These are phyloP conservation scores for Hylia prasina DNA, from an alignment of 2,113 vertebrate genomes.

Conservation along the genomic window DNA sequence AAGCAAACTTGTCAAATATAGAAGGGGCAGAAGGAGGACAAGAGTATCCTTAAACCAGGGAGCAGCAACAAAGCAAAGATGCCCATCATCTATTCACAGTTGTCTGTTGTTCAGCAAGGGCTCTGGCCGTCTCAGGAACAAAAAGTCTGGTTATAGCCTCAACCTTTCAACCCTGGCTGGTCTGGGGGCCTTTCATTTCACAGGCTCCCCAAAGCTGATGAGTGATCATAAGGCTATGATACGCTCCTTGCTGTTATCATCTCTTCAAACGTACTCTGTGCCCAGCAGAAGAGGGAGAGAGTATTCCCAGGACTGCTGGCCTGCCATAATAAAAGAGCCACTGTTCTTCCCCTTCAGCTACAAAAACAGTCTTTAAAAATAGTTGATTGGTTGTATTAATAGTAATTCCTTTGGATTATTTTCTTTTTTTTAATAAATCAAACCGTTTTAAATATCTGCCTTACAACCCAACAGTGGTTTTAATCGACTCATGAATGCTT, in stretches of 20 bases:
- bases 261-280: background rate
- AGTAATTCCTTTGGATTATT: background rate
- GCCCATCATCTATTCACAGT: slow-evolving; percentile 44
- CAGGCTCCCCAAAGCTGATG: slow-evolving; percentile 25
- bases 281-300: background rate
- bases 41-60: slow-evolving; percentile 43
- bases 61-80: slow-evolving; percentile 53
- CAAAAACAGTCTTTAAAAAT: background rate
- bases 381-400: background rate
- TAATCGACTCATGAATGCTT: background rate
- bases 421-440: background rate
- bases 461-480: background rate
- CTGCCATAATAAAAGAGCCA: background rate
- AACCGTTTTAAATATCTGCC: background rate
- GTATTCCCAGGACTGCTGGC: background rate
- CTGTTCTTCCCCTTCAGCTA: slow-evolving; percentile 11
- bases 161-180: slow-evolving; percentile 11
- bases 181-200: slow-evolving; percentile 26
- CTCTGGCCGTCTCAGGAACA: slow-evolving; percentile 15
- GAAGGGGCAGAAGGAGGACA: slow-evolving; percentile 64
- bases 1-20: slow-evolving; percentile 74
- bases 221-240: slow-evolving; percentile 44
- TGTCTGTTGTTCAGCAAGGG: slow-evolving; percentile 41
- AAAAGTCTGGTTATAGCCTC: slow-evolving; percentile 38
- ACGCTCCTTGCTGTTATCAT: background rate